These are phyloP conservation scores for Bos indicus DNA, from an alignment of 2,113 vertebrate genomes.

Conservation along the genomic window DNA sequence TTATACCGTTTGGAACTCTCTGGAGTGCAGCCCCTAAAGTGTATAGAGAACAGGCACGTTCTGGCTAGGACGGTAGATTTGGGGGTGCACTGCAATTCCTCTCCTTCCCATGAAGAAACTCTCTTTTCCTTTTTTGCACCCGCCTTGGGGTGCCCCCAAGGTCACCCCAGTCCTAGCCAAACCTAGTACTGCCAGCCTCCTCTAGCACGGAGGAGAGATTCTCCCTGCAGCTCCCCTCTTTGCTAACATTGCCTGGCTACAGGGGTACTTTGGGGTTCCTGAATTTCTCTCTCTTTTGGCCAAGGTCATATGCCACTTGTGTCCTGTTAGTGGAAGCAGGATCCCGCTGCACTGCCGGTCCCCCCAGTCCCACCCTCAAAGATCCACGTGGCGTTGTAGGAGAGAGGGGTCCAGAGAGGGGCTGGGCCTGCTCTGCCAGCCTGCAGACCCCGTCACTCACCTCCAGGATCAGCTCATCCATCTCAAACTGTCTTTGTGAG, in stretches of 20 bases:
- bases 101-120: neutral
- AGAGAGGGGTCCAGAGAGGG: neutral
- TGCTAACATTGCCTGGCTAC: neutral
- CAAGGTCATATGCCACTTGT: neutral
- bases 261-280: neutral
- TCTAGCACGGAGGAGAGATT: neutral
- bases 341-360: neutral
- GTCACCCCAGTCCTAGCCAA: neutral
- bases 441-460: slow-evolving; percentile 71
- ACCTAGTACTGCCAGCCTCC: neutral
- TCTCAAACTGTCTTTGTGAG: slow-evolving; percentile 88
- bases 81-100: neutral
- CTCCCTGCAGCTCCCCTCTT: neutral
- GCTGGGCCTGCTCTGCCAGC: neutral
- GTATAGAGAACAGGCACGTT: neutral
- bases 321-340: neutral
- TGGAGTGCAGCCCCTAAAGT: neutral
- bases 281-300: neutral
- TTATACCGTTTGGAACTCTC: neutral
- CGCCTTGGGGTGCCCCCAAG: neutral
- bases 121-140: neutral
- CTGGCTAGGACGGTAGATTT: neutral
- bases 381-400: accelerated
- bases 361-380: neutral
- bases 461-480: slow-evolving; percentile 92